These are phyloP conservation scores for Podocnemis expansa DNA, from an alignment of 2,113 vertebrate genomes.

Conservation along the genomic window DNA sequence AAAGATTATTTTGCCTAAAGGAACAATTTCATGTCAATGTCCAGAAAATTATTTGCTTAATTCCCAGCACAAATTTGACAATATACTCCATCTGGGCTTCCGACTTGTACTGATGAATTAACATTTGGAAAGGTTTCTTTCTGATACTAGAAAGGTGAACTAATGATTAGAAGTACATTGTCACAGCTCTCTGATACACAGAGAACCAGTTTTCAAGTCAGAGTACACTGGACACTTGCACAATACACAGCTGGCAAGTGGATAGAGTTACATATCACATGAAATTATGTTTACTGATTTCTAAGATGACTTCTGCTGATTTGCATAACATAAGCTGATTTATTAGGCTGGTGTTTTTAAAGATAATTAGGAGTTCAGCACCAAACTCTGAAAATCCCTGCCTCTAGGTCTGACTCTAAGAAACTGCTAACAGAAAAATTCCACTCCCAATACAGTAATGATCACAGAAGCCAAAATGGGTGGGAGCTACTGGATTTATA, in stretches of 20 bases:
- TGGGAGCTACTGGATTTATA: neutral
- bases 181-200: neutral
- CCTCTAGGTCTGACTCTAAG: neutral
- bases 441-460: neutral
- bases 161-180: neutral
- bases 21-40: neutral
- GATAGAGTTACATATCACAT: neutral
- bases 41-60: neutral
- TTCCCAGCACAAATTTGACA: neutral
- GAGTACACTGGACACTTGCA: neutral
- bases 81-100: neutral
- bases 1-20: neutral
- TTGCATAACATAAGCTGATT: neutral
- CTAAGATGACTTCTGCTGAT: neutral
- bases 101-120: neutral
- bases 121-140: neutral
- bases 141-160: neutral
- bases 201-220: neutral
- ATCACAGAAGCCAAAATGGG: neutral
- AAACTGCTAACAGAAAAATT: neutral
- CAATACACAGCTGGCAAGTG: neutral
- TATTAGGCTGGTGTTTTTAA: neutral
- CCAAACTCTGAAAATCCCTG: neutral
- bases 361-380: neutral
- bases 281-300: neutral